phyloP scores from a whole-genome alignment of 2,113 vertebrate genomes.

The Sceloporus tristichus region DNA sequence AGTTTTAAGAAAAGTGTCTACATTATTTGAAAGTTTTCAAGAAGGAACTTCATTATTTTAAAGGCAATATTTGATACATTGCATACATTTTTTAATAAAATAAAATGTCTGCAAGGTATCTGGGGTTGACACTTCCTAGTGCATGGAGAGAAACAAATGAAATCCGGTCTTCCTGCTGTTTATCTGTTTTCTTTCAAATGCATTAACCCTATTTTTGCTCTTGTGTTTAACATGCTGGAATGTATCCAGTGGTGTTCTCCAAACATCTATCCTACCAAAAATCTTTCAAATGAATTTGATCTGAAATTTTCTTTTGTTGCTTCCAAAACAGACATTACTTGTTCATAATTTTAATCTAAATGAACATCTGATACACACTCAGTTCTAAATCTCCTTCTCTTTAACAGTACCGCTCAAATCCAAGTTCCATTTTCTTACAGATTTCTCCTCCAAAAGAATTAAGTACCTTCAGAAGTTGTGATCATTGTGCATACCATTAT shows the following conservation, averaged over 20 bases:
- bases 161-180: slow-evolving; percentile 36
- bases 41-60: slow-evolving; percentile 35
- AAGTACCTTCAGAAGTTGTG: slow-evolving; percentile 51
- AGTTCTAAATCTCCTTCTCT: slow-evolving; percentile 54
- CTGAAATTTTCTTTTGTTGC: slow-evolving; percentile 46
- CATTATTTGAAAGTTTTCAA: slow-evolving; percentile 10
- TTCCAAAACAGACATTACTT: slow-evolving; percentile 33
- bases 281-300: slow-evolving; percentile 55
- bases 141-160: slow-evolving; percentile 53
- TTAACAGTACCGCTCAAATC: slow-evolving; percentile 60
- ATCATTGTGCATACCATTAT: slow-evolving; percentile 37
- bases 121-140: slow-evolving; percentile 34
- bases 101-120: background rate
- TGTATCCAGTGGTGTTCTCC: background rate
- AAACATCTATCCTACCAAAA: slow-evolving; percentile 41
- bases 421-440: slow-evolving; percentile 41
- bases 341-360: background rate
- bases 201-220: slow-evolving; percentile 30
- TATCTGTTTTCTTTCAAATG: slow-evolving; percentile 45
- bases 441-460: slow-evolving; percentile 42
- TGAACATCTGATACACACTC: slow-evolving; percentile 57
- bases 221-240: slow-evolving; percentile 27
- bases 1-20: background rate
- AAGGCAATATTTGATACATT: background rate
- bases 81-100: background rate